Evolutionary conservation across 1,140 invertebrate genomes (phyloP).

Genomic region (Capitella teleta): DNA sequence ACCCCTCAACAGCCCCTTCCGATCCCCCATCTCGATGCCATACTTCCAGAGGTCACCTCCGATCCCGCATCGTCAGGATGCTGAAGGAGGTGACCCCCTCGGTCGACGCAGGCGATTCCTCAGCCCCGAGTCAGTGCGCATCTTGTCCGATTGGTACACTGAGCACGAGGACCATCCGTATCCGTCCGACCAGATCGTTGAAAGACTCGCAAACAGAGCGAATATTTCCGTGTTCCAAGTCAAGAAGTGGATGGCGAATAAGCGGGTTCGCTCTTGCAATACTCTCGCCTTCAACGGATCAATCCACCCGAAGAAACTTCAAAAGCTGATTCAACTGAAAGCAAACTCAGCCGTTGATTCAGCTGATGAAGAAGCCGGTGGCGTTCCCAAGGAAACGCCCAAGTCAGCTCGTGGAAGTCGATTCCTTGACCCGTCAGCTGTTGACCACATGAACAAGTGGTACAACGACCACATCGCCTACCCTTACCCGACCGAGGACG

Average conservation of each 20-base stretch:
- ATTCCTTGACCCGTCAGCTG: not conserved
- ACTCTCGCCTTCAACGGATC: conserved; percentile 28
- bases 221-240: conserved; percentile 22
- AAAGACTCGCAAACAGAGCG: conserved; percentile 14
- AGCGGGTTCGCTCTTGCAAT: conserved; percentile 27
- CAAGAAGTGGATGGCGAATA: conserved; percentile 34
- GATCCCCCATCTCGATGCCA: too few relatives aligned
- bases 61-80: too few relatives aligned
- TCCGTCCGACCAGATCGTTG: conserved; percentile 20
- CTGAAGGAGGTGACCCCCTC: too few relatives aligned
- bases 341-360: not conserved
- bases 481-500: conserved; percentile 5
- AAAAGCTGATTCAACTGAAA: conserved; percentile 3
- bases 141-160: conserved; percentile 24
- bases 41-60: too few relatives aligned
- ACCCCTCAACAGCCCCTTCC: too few relatives aligned
- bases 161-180: conserved; percentile 24
- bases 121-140: not conserved
- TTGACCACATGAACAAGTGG: conserved; percentile 3
- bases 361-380: not conserved
- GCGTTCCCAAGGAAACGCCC: not conserved
- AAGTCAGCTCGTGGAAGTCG: not conserved
- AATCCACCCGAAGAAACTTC: conserved; percentile 20
- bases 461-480: not conserved
- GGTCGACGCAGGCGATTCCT: too few relatives aligned